phyloP scores from a whole-genome alignment of 30 jellyfish, hydroid and myxozoan genomes.

The Turritopsis rubra region DNA sequence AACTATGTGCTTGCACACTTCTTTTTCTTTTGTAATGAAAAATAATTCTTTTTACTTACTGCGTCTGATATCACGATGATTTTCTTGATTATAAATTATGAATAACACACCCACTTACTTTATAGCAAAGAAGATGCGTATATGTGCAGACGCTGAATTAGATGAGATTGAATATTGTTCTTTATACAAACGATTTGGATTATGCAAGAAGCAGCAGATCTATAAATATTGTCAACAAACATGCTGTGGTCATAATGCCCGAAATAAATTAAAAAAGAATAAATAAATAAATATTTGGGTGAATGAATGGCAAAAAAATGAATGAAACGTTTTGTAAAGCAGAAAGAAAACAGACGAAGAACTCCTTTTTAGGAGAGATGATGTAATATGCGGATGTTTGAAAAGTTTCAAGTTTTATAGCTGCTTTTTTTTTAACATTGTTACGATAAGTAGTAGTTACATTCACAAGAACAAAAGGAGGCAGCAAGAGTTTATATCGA shows the following conservation, averaged over 20 bases:
- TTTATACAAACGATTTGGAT: neutral
- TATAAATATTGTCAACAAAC: neutral
- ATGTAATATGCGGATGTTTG: neutral
- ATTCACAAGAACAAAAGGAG: neutral
- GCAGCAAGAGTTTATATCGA: too few relatives aligned
- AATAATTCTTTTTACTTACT: too few relatives aligned
- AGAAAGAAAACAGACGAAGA: neutral
- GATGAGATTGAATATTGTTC: slow-evolving; percentile 16
- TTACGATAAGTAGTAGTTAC: neutral
- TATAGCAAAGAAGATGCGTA: slow-evolving; percentile 4
- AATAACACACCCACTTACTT: neutral
- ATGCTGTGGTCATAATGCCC: neutral
- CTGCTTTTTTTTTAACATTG: neutral
- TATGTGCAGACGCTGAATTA: neutral
- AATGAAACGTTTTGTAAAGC: neutral
- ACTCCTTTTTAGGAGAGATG: neutral
- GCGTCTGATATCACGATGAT: too few relatives aligned
- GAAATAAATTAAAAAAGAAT: neutral
- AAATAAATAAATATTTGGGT: neutral
- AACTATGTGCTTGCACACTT: too few relatives aligned
- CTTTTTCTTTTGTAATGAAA: too few relatives aligned
- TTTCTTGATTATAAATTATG: too few relatives aligned
- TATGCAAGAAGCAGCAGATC: slow-evolving; percentile 2
- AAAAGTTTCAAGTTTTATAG: neutral
- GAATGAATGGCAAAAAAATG: too few relatives aligned